phyloP scores from a whole-genome alignment of 2,888 invertebrate genomes.

The Eupithecia subfuscata region DNA sequence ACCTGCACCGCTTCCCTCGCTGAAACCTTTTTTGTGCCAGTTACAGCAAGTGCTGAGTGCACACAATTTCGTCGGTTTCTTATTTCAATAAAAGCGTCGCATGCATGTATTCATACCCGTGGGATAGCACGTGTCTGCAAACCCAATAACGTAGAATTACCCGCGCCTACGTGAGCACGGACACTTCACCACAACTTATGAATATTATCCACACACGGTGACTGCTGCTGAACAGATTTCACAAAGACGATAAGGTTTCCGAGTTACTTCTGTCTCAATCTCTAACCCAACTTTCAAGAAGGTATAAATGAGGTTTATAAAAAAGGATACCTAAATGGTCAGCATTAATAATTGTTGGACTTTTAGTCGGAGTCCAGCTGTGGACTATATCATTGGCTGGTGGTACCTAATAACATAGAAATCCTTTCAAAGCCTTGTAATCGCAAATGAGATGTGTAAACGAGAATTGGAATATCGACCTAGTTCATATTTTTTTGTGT shows the following conservation, averaged over 20 bases:
- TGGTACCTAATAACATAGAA: neutral
- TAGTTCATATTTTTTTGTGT: neutral
- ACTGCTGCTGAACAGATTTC: slow-evolving; percentile 30
- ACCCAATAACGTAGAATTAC: slow-evolving; percentile 65
- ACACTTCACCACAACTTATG: slow-evolving; percentile 51
- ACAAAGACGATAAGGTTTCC: neutral
- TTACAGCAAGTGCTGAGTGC: slow-evolving; percentile 12
- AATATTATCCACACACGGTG: slow-evolving; percentile 49
- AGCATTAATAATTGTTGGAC: neutral
- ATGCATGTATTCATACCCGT: slow-evolving; percentile 61
- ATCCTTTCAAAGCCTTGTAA: neutral
- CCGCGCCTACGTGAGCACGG: slow-evolving; percentile 51
- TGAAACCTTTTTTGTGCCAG: slow-evolving; percentile 1
- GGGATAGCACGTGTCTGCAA: slow-evolving; percentile 60
- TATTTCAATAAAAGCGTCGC: slow-evolving; percentile 50
- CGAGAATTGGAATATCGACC: neutral
- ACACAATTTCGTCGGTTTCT: slow-evolving; percentile 34
- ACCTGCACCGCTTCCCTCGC: neutral
- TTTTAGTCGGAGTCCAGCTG: neutral
- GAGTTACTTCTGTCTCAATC: neutral
- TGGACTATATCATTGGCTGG: neutral
- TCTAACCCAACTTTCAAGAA: neutral
- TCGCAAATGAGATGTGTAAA: neutral
- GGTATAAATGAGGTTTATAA: neutral
- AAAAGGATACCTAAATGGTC: neutral